phyloP scores from a whole-genome alignment of 2,113 vertebrate genomes.

The Hyperoodon ampullatus region DNA sequence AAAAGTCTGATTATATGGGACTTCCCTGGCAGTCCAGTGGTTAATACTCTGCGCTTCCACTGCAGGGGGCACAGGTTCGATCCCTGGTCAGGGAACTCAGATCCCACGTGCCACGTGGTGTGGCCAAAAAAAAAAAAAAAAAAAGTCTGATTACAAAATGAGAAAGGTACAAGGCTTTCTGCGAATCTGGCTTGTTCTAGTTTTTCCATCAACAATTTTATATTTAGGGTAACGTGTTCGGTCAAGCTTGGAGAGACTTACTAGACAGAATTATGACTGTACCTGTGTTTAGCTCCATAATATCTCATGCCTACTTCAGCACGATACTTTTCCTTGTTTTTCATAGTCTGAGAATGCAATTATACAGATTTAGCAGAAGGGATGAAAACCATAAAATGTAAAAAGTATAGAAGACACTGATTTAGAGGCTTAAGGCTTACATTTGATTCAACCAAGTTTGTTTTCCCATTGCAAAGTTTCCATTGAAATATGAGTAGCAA shows the following conservation, averaged over 20 bases:
- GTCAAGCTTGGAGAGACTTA: neutral
- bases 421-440: neutral
- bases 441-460: neutral
- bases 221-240: neutral
- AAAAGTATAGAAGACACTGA: neutral
- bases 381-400: neutral
- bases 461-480: neutral
- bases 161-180: neutral
- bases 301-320: neutral
- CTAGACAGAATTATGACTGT: neutral
- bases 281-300: neutral
- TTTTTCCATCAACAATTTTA: neutral
- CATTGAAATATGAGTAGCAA: neutral
- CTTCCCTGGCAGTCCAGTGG: no score
- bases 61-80: neutral
- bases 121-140: neutral
- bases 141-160: neutral
- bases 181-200: neutral
- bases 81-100: neutral
- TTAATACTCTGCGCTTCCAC: no score
- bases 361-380: neutral
- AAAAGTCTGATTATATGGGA: no score
- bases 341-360: neutral
- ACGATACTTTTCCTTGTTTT: neutral
- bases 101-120: neutral